Percentiles rank a stretch among this genome's conserved stretches.
These are phyloP conservation scores for Clunio marinus DNA, from an alignment of 2,888 invertebrate genomes.

Conservation along the genomic window DNA sequence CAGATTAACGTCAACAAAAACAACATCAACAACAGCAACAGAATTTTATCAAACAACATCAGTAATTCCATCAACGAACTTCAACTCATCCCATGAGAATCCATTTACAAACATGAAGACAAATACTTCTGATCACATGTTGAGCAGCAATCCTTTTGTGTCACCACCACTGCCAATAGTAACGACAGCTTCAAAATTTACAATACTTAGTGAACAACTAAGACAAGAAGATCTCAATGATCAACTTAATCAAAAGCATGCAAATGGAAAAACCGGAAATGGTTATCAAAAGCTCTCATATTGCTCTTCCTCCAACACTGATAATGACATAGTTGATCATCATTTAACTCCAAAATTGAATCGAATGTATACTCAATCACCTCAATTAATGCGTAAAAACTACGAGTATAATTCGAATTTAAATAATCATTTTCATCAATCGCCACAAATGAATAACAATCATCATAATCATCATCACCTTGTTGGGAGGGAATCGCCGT, in stretches of 20 bases:
- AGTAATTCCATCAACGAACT: conserved; percentile 17
- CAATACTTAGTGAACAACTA: neutral
- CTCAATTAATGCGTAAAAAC: conserved; percentile 40
- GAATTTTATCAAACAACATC: conserved; percentile 12
- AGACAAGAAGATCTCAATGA: neutral
- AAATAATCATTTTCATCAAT: neutral
- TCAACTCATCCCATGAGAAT: conserved; percentile 2
- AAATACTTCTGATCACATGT: neutral
- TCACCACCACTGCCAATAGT: neutral
- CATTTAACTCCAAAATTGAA: conserved; percentile 26
- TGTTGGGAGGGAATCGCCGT: conserved; percentile 16
- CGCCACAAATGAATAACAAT: neutral
- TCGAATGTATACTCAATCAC: conserved; percentile 39
- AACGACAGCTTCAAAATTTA: neutral
- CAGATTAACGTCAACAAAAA: conserved; percentile 19
- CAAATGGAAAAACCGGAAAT: too few species aligned
- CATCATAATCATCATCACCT: neutral
- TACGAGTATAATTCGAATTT: conserved; percentile 37
- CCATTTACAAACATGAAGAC: conserved; percentile 18
- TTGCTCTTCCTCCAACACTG: neutral
- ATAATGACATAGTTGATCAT: conserved; percentile 25
- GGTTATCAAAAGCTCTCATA: conserved; percentile 39
- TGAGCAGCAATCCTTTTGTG: conserved; percentile 5
- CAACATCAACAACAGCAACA: conserved; percentile 7
- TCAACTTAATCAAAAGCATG: too few species aligned